A percentile compares a stretch with the other conserved stretches of the same genome.
Conservation (phyloP, 2,888 invertebrate species). For the Callosobruchus maculatus region DNA sequence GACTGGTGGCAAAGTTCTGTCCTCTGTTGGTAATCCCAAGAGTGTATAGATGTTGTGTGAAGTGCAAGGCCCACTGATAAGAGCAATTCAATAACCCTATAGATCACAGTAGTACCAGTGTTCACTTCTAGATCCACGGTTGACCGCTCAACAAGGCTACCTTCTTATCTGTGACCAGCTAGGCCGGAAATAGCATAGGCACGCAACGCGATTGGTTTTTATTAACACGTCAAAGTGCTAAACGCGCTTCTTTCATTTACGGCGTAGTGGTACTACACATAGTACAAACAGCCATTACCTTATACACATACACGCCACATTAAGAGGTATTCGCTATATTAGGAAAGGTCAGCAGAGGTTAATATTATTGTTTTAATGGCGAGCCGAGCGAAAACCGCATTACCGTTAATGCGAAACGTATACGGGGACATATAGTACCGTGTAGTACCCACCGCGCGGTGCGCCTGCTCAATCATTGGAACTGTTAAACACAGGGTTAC, state of each 20-base stretch:
- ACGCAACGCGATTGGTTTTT: neutral
- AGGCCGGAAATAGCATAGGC: neutral
- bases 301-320: neutral
- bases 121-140: neutral
- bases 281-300: neutral
- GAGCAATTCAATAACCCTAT: too few species aligned
- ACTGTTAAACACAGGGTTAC: neutral
- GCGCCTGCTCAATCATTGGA: neutral
- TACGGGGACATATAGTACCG: neutral
- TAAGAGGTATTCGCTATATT: neutral
- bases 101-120: neutral
- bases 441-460: neutral
- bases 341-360: neutral
- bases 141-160: neutral
- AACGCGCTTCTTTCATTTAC: neutral
- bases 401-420: neutral
- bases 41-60: too few species aligned
- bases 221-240: neutral
- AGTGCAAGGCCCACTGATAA: too few species aligned
- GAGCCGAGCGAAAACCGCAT: neutral
- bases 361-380: neutral
- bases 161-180: neutral
- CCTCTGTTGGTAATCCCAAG: too few species aligned
- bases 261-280: neutral
- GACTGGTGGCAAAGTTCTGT: too few species aligned